Evolutionary conservation across 2,113 vertebrate species (phyloP), one percentile per base, ranked within the genome.

Genomic region (Alaudala cheleensis): DNA sequence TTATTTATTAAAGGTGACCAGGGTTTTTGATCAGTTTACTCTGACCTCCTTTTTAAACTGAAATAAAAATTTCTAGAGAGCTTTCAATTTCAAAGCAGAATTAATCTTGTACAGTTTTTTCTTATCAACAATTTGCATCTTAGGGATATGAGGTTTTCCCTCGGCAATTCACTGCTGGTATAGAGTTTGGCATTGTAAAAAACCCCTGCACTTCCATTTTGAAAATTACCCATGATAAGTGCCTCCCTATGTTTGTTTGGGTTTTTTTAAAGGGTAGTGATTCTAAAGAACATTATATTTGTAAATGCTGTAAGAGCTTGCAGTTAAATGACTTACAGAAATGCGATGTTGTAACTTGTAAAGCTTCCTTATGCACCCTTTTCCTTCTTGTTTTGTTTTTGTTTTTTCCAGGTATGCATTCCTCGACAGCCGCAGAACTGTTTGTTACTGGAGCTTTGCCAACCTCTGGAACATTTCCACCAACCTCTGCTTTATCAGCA

Each of bases 401-500:
- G 76, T 39, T 97, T 66, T 85, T 77, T 47, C 47, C 95, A 99
- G 99, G 99, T 97, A 98, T 99, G 98, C 99, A 99, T 98, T 98
- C 99, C 82, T 99, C 99, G 86, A 93, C 98, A 95, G 97, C 98
- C 94, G 97, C 99, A 80, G 99, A 99, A 95, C 97, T 99, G 11
- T 99, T 99, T 98, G 98, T 99, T 95, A 98, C 99, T 91, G 99
- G 99, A 98, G 98, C 99, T 76, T 97, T 99, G 97, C 99, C 99
- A 97, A 97, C 98, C 85, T 98, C 99, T 97, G 99, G 99, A 98
- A 99, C 99, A 19, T 99, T 99, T 98, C 98, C 99, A 91, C 98
- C 99, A 60, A 97, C 98, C 80, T 98, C 99, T 92, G 98, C 98
- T 77, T 98, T 99, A 86, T 98, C 99, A 37, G 98, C 98, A 14